Base-by-base conservation (phyloP, 1,140 invertebrate species). In the Diplogasteroides magnus region DNA sequence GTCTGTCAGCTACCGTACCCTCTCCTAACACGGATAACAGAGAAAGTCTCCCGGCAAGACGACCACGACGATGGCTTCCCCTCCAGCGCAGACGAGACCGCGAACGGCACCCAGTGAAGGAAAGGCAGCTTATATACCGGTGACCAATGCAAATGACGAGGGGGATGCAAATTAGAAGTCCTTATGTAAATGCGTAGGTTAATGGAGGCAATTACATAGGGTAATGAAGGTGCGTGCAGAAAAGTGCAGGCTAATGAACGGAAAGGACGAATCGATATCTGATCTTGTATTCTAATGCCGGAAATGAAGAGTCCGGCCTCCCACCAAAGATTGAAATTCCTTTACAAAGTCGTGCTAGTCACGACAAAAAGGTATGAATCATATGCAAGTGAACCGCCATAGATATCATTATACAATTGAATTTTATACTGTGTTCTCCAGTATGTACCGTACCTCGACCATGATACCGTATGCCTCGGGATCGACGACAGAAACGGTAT, bases 391-490 rank as follows among this genome's bases (percentile, higher is more conserved):
- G 59, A 61, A 6, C 28, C 6, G 59, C 59, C 59, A n/a, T 11
- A 58, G 32, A n/a, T n/a, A n/a, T n/a, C n/a, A n/a, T n/a, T n/a
- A n/a, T n/a, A n/a, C n/a, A n/a, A n/a, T n/a, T n/a, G n/a, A n/a
- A n/a, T n/a, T n/a, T n/a, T n/a, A n/a, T n/a, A n/a, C n/a, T n/a
- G n/a, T n/a, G n/a, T n/a, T n/a, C n/a, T n/a, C n/a, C n/a, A n/a
- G n/a, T n/a, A n/a, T n/a, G n/a, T 25, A 60, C 25, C 62, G 74
- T 63, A 74, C 71, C 32, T 73, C 64, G 25, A 69, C 74, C 73
- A 74, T 74, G 28, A 73, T 74, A n/a, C 2, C 27, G 61, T 63
- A 74, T n/a, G 59, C 71, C 29, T 74, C 73, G 48, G 73, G 72
- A 59, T 74, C 73, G 14, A 74, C 72, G 14, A 31, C 60, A 14